Evolutionary conservation across 2,888 invertebrate genomes (phyloP), one percentile per base, ranked within the genome.

Genomic region (Drepana falcataria): DNA sequence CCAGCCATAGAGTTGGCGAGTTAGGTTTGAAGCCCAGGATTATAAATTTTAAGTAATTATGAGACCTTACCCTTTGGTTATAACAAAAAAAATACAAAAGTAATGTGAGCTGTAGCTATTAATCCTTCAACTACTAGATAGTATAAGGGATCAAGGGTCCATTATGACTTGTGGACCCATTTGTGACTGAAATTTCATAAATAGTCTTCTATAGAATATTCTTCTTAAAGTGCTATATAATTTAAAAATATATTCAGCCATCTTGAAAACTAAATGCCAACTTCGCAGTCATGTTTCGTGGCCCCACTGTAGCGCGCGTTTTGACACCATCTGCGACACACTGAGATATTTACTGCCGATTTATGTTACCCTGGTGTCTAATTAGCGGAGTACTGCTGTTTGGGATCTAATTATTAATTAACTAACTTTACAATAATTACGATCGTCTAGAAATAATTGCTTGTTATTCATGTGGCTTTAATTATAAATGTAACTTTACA

Each of bases 271-370:
- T 21, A 21, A 21, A 21, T 21, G 21, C 21, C 21, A 1, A 21
- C 21, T 21, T 21, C 21, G 21, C 21, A 21, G 44, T 44, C 0
- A 44, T 3, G 47, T 59, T 54, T 62, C 52, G 33, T 60, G 64
- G 73, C 76, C 72, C 48, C 64, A 55, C 55, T 52, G 51, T 53
- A 63, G 57, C 63, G 59, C 70, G 64, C 71, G 69, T 78, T 75
- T 73, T 75, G 77, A 79, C 82, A 73, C 76, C 86, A 83, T 83
- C 83, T 85, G 83, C 68, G 78, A 74, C 80, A 73, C 71, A 70
- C 68, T 76, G 77, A 79, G 70, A 79, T 83, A 83, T 82, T 84
- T 84, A 83, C 78, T 78, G 76, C 67, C 74, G 75, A 81, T 82
- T 81, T 79, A 81, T 81, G 75, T 77, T 69, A 74, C 75, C 78